phyloP scores from a whole-genome alignment of 1,140 invertebrate genomes.

The Drosophila melanica region DNA sequence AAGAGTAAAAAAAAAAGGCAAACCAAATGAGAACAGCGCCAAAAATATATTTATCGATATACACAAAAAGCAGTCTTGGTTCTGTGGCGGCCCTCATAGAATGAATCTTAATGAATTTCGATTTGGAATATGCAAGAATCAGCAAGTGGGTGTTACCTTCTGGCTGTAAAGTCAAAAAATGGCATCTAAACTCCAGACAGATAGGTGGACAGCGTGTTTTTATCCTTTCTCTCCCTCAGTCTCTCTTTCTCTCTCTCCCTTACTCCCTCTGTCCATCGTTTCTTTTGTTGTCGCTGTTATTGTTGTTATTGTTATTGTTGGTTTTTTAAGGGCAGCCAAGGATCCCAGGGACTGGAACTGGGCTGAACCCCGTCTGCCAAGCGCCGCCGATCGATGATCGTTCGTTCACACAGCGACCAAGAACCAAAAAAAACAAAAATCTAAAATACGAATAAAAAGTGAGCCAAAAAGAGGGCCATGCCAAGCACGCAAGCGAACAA shows the following conservation, averaged over 20 bases:
- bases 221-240: constrained; percentile 13
- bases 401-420: constrained; percentile 17
- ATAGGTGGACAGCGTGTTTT: constrained; percentile 71
- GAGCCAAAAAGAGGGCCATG: constrained; percentile 15
- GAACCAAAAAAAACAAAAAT: constrained; percentile 12
- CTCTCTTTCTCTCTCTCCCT: neutral
- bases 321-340: constrained; percentile 37
- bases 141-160: constrained; percentile 75
- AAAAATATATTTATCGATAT: constrained; percentile 41
- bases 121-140: constrained; percentile 63
- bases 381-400: constrained; percentile 34
- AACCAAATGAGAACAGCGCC: constrained; percentile 6
- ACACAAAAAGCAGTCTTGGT: constrained; percentile 43
- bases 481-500: constrained; percentile 32
- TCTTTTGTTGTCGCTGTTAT: constrained; percentile 59
- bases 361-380: constrained; percentile 17
- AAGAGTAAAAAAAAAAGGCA: neutral
- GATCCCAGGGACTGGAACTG: constrained; percentile 9
- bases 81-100: constrained; percentile 56
- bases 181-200: constrained; percentile 73
- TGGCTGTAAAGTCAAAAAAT: constrained; percentile 80
- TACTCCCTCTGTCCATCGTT: constrained; percentile 11
- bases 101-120: constrained; percentile 81
- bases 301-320: constrained; percentile 59
- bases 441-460: constrained; percentile 25